These are phyloP conservation scores for Mayetiola destructor DNA, from an alignment of 2,888 invertebrate genomes.

Conservation along the genomic window DNA sequence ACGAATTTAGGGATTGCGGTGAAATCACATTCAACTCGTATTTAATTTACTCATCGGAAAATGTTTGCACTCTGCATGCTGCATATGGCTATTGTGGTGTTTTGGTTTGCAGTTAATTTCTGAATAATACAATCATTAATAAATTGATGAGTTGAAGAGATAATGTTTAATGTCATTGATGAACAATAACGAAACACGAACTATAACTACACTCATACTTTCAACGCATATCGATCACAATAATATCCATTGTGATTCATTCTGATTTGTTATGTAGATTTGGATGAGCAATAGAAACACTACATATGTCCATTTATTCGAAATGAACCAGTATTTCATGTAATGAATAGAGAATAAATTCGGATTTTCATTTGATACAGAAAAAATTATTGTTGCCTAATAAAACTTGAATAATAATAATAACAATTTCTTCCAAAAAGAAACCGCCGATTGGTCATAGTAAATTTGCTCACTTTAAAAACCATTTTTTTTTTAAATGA, in stretches of 20 bases:
- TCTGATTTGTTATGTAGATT: no score
- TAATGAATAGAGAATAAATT: no score
- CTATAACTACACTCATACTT: neutral
- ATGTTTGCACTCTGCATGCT: neutral
- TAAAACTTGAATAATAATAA: no score
- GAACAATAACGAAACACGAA: neutral
- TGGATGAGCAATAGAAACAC: no score
- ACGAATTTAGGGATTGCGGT: neutral
- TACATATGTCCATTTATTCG: no score
- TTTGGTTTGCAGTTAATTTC: neutral
- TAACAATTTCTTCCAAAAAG: no score
- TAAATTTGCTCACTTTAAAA: no score
- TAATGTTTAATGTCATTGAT: constrained; percentile 1
- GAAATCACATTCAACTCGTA: neutral
- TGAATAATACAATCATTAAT: constrained; percentile 2
- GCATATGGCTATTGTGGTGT: neutral
- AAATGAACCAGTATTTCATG: no score
- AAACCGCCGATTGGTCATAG: no score
- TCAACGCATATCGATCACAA: neutral
- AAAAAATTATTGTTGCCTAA: no score
- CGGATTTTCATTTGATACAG: no score
- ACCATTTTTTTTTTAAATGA: constrained; percentile 4
- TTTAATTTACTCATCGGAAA: constrained; percentile 4
- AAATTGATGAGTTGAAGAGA: constrained; percentile 9
- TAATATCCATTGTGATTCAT: constrained; percentile 4